Evolutionary conservation across 2,113 vertebrate genomes (phyloP).

Genomic region (Cairina moschata): DNA sequence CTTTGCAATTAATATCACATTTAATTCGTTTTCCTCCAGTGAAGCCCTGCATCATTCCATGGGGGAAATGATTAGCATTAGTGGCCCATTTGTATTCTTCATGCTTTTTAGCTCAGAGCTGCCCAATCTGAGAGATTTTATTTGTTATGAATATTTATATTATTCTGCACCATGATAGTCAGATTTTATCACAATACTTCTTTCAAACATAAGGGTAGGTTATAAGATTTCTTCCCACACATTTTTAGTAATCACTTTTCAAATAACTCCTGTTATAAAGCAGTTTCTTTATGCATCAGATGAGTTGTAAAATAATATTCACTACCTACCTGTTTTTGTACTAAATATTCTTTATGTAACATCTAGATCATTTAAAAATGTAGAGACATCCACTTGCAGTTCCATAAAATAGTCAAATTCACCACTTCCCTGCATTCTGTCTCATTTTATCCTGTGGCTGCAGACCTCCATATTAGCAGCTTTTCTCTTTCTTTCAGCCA

Average conservation of each 20-base stretch:
- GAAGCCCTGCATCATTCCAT: background rate
- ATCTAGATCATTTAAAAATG: background rate
- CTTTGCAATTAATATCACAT: constrained; percentile 36
- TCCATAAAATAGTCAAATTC: background rate
- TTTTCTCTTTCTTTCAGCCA: background rate
- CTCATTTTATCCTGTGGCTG: constrained; percentile 14
- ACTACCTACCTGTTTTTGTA: background rate
- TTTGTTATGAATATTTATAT: constrained; percentile 58
- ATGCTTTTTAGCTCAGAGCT: constrained; percentile 33
- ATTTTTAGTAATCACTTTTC: constrained; percentile 2
- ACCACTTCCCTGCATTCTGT: background rate
- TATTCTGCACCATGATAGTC: background rate
- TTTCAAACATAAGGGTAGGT: background rate
- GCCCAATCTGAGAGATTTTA: background rate
- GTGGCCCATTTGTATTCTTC: background rate
- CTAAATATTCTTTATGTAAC: constrained; percentile 32
- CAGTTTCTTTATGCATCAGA: background rate
- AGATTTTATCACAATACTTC: background rate
- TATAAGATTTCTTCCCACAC: background rate
- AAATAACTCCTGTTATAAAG: background rate
- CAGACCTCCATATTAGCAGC: background rate
- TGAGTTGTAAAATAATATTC: constrained; percentile 29
- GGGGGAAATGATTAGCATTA: constrained; percentile 18
- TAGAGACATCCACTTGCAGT: background rate
- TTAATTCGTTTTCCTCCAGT: background rate